Evolutionary conservation across 2,113 vertebrate genomes (phyloP).

Genomic region (Microtus ochrogaster): DNA sequence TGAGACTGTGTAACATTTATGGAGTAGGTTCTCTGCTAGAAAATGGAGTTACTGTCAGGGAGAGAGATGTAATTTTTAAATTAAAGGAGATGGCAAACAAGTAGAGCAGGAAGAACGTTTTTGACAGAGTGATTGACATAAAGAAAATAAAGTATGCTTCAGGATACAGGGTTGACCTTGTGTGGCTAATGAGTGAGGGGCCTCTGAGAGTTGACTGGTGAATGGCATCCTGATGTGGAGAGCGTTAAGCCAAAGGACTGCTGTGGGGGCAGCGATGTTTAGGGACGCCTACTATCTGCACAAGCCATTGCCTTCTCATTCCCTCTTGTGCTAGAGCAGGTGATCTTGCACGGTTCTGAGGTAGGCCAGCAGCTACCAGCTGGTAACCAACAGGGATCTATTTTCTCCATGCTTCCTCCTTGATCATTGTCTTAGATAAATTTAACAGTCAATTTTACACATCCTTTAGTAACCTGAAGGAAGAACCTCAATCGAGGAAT

Average conservation of each 20-base stretch:
- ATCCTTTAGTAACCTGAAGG: neutral
- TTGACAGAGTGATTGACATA: neutral
- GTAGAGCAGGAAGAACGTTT: neutral
- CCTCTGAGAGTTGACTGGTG: neutral
- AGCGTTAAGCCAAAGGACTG: neutral
- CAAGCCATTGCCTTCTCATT: rapidly evolving
- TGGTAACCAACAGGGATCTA: neutral
- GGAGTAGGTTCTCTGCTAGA: neutral
- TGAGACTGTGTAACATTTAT: neutral
- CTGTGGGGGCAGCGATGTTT: neutral
- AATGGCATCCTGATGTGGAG: neutral
- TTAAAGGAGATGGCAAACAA: neutral
- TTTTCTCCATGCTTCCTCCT: neutral
- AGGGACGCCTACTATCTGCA: neutral
- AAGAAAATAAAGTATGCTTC: neutral
- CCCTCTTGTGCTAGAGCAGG: neutral
- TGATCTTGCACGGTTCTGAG: neutral
- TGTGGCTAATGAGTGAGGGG: neutral
- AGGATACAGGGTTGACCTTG: neutral
- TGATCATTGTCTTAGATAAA: neutral
- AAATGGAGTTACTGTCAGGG: neutral
- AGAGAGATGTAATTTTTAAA: neutral
- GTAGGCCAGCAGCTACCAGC: neutral
- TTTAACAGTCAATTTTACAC: neutral
- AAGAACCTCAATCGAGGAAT: neutral